A percentile compares a stretch with the other conserved stretches of the same genome.
phyloP scores from a whole-genome alignment of 2,888 invertebrate genomes.

The Timema cristinae region DNA sequence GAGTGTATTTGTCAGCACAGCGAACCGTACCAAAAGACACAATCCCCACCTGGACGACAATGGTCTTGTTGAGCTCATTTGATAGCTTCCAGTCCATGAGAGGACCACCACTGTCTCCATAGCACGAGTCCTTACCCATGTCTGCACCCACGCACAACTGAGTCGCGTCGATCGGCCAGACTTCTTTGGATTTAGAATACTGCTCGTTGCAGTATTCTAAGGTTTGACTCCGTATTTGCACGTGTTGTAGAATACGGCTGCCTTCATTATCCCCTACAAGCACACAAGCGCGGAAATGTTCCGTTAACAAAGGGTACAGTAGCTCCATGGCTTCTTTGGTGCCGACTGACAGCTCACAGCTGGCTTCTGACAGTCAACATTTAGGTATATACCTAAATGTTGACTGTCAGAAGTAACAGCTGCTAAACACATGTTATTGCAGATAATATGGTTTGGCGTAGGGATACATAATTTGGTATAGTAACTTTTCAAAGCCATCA shows the following conservation, averaged over 20 bases:
- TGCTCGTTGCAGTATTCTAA: conserved; percentile 20
- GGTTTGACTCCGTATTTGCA: conserved; percentile 10
- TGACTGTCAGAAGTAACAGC: too few species aligned
- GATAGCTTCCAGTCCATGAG: conserved; percentile 23
- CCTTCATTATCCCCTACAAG: conserved; percentile 2
- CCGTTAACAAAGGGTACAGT: too few species aligned
- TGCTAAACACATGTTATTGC: too few species aligned
- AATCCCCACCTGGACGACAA: conserved; percentile 35
- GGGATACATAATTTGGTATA: too few species aligned
- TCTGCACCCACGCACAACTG: conserved; percentile 37
- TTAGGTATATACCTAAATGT: too few species aligned
- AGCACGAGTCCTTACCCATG: conserved; percentile 35
- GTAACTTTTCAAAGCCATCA: too few species aligned
- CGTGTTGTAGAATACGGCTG: conserved; percentile 24
- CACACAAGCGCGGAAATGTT: too few species aligned
- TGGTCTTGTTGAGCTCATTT: background rate
- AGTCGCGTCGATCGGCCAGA: conserved; percentile 12
- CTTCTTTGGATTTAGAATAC: conserved; percentile 14
- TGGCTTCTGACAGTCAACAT: too few species aligned
- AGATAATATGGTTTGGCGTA: too few species aligned
- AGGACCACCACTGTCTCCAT: conserved; percentile 36
- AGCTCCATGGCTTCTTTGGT: too few species aligned
- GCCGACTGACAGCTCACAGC: too few species aligned
- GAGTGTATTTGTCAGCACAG: conserved; percentile 35
- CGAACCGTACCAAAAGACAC: conserved; percentile 36